Conservation (phyloP, 2,113 vertebrate genomes). For the Dascyllus trimaculatus region DNA sequence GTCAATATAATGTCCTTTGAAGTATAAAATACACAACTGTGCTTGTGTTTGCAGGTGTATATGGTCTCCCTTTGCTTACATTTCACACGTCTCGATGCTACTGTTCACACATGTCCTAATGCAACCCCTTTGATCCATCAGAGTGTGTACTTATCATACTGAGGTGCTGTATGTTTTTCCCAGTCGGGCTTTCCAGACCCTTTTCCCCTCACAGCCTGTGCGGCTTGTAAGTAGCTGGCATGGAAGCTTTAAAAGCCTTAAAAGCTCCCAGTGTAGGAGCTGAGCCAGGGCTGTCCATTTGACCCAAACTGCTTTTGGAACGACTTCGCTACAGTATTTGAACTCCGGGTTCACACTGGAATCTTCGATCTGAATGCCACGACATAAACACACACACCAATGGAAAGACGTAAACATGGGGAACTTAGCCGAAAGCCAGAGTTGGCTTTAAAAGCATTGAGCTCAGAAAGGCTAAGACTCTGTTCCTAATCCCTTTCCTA, state of each 20-base stretch:
- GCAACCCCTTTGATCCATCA: conserved; percentile 53
- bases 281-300: conserved; percentile 54
- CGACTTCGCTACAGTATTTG: conserved; percentile 33
- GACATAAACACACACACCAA: background rate
- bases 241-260: conserved; percentile 69
- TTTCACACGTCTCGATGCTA: conserved; percentile 33
- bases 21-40: too few species aligned
- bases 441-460: conserved; percentile 55
- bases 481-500: conserved; percentile 65
- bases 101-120: conserved; percentile 41
- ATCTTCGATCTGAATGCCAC: background rate
- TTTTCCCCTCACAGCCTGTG: conserved; percentile 39
- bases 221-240: conserved; percentile 37
- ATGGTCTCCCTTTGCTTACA: background rate
- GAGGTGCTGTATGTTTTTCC: conserved; percentile 52
- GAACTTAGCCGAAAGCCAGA: conserved; percentile 52
- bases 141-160: conserved; percentile 44
- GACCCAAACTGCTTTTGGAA: conserved; percentile 50
- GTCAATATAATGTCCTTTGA: too few species aligned
- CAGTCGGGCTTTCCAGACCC: conserved; percentile 34
- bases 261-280: conserved; percentile 60
- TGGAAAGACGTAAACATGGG: conserved; percentile 19
- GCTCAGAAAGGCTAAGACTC: conserved; percentile 57
- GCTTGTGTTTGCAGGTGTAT: background rate
- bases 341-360: conserved; percentile 30